These are phyloP conservation scores for Psittacula derbiana DNA, from an alignment of 2,797 vertebrate species.

Conservation along the genomic window DNA sequence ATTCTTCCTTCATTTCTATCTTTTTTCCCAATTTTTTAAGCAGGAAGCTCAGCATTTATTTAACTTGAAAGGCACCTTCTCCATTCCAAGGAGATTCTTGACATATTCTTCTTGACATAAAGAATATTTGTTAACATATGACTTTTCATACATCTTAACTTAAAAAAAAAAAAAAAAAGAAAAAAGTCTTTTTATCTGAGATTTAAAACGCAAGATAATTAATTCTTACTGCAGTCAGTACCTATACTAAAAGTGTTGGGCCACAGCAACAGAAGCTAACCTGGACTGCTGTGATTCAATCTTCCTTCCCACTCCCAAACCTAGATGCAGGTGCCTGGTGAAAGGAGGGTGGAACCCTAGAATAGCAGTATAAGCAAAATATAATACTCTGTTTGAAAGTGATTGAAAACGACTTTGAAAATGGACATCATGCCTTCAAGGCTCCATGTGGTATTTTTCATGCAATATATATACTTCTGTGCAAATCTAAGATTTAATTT, in stretches of 20 bases:
- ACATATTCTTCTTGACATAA: background rate
- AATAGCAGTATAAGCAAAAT: background rate
- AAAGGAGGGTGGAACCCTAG: background rate
- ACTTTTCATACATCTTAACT: background rate
- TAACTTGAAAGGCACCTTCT: background rate
- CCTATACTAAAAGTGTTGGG: background rate
- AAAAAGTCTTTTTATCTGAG: fast-evolving
- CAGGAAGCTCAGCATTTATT: background rate
- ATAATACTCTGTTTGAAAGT: background rate
- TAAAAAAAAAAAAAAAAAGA: too few relatives aligned
- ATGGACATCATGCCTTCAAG: background rate
- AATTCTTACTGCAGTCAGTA: background rate
- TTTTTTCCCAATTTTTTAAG: background rate
- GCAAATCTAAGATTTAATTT: background rate
- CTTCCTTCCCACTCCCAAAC: background rate
- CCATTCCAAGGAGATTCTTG: background rate
- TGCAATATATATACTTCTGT: background rate
- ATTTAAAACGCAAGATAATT: background rate
- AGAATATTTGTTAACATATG: background rate
- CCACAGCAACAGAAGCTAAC: background rate
- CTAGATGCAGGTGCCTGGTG: background rate
- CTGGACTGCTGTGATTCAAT: background rate
- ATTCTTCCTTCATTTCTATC: background rate
- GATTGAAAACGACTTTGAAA: background rate
- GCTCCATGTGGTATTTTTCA: background rate